Evolutionary conservation across 2,888 invertebrate genomes (phyloP).

Genomic region (Seladonia tumulorum): DNA sequence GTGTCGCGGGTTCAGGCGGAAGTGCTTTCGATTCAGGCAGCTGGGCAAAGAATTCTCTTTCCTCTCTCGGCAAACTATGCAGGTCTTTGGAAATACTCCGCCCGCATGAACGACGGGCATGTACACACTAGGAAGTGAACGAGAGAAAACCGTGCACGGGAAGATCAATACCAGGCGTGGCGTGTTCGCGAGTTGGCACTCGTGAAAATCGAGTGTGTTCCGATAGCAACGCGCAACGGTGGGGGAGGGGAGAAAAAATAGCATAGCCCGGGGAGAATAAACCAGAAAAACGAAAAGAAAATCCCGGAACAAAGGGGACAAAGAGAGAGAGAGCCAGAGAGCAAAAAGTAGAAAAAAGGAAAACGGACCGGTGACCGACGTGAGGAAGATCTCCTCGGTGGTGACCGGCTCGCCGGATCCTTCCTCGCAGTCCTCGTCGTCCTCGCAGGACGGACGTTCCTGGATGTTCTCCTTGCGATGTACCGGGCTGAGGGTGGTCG

Average conservation of each 20-base stretch:
- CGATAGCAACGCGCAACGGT: not conserved
- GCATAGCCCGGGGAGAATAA: not conserved
- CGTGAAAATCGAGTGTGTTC: conserved; percentile 41
- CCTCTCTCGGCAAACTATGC: not conserved
- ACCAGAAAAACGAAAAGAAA: not conserved
- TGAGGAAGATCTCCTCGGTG: conserved; percentile 85
- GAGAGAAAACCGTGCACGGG: conserved; percentile 53
- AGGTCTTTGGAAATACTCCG: conserved; percentile 48
- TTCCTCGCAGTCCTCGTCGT: conserved; percentile 93
- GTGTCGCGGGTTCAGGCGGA: not conserved
- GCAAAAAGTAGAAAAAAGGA: not conserved
- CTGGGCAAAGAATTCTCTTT: not conserved
- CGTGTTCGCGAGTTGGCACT: conserved; percentile 28
- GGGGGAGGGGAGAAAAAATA: not conserved
- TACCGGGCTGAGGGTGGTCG: conserved; percentile 81
- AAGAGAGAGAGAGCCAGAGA: not conserved
- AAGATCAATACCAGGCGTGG: conserved; percentile 65
- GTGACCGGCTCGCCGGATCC: conserved; percentile 92
- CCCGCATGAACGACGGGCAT: conserved; percentile 15
- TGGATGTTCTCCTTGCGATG: conserved; percentile 77
- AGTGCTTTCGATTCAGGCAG: conserved; percentile 3
- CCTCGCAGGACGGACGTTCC: conserved; percentile 87
- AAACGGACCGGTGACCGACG: conserved; percentile 81
- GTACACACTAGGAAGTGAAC: conserved; percentile 39
- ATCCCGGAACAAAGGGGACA: not conserved